Percentiles rank a stretch among this genome's conserved stretches.
phyloP scores from a whole-genome alignment of 2,797 vertebrate genomes.

The Macroramphosus scolopax region DNA sequence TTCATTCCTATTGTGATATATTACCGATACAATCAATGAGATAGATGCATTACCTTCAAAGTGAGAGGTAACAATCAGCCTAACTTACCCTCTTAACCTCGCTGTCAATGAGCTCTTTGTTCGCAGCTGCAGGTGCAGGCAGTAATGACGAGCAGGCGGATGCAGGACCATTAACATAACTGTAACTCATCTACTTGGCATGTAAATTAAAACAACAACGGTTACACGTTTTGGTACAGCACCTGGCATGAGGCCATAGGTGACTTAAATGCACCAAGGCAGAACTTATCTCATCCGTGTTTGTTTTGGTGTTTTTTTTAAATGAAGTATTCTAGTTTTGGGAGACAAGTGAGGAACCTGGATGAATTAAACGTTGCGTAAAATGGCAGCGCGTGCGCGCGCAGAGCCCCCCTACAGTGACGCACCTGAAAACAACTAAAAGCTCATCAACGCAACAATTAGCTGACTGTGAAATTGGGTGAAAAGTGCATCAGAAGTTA shows the following conservation, averaged over 20 bases:
- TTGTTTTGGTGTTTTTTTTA: too few species aligned
- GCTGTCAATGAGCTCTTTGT: slow-evolving; percentile 17
- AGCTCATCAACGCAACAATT: background rate
- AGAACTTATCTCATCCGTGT: too few species aligned
- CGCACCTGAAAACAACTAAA: slow-evolving; percentile 3
- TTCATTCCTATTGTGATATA: too few species aligned
- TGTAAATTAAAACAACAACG: background rate
- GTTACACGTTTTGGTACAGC: too few species aligned
- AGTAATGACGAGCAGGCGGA: background rate
- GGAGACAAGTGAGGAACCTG: background rate
- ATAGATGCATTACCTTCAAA: too few species aligned
- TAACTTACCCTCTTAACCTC: too few species aligned
- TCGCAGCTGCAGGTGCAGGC: slow-evolving; percentile 17
- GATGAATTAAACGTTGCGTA: background rate
- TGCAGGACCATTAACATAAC: background rate
- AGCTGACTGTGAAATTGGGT: accelerated
- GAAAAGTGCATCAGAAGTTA: background rate
- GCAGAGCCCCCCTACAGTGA: too few species aligned
- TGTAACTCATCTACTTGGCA: background rate
- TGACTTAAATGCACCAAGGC: too few species aligned
- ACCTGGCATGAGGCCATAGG: too few species aligned
- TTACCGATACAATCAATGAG: too few species aligned
- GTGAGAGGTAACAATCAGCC: too few species aligned
- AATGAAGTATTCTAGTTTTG: too few species aligned
- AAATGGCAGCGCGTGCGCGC: slow-evolving; percentile 1